Evolutionary conservation across 2,113 vertebrate species (phyloP), one percentile per base, ranked within the genome.

Genomic region (Vulpes vulpes): DNA sequence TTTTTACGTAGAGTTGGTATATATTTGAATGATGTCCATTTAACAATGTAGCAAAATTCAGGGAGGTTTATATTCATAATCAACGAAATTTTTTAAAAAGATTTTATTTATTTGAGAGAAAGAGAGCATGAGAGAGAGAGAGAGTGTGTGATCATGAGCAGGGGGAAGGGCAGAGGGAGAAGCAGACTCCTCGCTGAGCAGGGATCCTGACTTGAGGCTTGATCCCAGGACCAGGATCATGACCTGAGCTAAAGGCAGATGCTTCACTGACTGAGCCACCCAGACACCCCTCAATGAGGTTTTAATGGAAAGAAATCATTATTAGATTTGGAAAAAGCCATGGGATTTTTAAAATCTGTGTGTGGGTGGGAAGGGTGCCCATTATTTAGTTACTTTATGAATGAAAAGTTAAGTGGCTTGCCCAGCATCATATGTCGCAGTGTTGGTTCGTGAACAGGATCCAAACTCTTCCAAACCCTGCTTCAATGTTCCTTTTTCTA

Each of bases 281-380:
- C 43, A 43, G 43, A 43, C 43, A 43, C 43, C 43, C 43, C 43
- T 81, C 35, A 92, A 16, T 94, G 95, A 55, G 11, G 85, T 76
- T 92, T 93, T 95, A 90, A 76, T 96, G 79, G 93, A 94, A 94
- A 94, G 20, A 82, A 83, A 60, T 64, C 8, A 93, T 62, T 86
- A 62, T 90, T 97, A 96, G 67, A 89, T 94, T 97, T 88, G 30
- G n/a, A 93, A 93, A 92, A 80, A 71, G n/a, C 38, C 27, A 19
- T 53, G 69, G 51, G 30, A 51, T 73, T 91, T 92, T 49, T 76
- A 43, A 43, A 43, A 43, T 43, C 43, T 74, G 3, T 81, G n/a
- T 67, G 23, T 57, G 5, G 11, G 9, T n/a, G 22, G 30, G 17
- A 23, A 15, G 5, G 51, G 2, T 86, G 53, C 43, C 89, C n/a